Percentiles rank a stretch among this genome's conserved stretches.
Conservation (phyloP, 2,113 vertebrate genomes). For the Galeopterus variegatus region DNA sequence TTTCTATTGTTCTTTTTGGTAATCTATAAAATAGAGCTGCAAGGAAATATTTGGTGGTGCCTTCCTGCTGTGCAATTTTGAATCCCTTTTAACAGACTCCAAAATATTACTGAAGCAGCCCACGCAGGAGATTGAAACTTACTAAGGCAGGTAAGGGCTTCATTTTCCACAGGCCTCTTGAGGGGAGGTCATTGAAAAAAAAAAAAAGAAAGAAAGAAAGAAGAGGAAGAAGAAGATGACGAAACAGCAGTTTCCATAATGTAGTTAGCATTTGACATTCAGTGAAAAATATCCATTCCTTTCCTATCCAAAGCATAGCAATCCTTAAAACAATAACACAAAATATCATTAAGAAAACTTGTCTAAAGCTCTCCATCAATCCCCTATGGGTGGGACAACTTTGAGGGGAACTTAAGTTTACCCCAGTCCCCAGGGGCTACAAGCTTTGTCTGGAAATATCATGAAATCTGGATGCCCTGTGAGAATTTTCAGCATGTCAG, state of each 20-base stretch:
- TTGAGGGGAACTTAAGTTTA: conserved; percentile 12
- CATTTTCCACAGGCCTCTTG: conserved; percentile 76
- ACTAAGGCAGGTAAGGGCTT: conserved; percentile 63
- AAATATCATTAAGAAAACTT: conserved; percentile 48
- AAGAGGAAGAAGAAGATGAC: neutral
- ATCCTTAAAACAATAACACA: neutral
- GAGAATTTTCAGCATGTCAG: conserved; percentile 60
- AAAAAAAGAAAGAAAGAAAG: neutral
- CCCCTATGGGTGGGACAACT: neutral
- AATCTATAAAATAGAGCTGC: conserved; percentile 72
- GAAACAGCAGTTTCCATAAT: conserved; percentile 17
- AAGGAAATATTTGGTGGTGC: conserved; percentile 58
- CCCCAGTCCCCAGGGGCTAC: neutral
- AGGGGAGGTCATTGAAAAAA: conserved; percentile 61
- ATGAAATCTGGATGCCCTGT: conserved; percentile 51
- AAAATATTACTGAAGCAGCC: conserved; percentile 72
- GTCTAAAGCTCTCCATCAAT: neutral
- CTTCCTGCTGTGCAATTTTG: conserved; percentile 71
- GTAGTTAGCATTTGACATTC: conserved; percentile 70
- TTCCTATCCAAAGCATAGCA: neutral
- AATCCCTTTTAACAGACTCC: conserved; percentile 72
- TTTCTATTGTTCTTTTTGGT: neutral
- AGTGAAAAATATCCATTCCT: conserved; percentile 57
- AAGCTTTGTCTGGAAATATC: conserved; percentile 67
- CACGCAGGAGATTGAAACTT: conserved; percentile 69